A percentile compares a stretch with the other conserved stretches of the same genome.
These are phyloP conservation scores for Pardosa pseudoannulata DNA, from an alignment of 2,888 invertebrate species.

Conservation along the genomic window DNA sequence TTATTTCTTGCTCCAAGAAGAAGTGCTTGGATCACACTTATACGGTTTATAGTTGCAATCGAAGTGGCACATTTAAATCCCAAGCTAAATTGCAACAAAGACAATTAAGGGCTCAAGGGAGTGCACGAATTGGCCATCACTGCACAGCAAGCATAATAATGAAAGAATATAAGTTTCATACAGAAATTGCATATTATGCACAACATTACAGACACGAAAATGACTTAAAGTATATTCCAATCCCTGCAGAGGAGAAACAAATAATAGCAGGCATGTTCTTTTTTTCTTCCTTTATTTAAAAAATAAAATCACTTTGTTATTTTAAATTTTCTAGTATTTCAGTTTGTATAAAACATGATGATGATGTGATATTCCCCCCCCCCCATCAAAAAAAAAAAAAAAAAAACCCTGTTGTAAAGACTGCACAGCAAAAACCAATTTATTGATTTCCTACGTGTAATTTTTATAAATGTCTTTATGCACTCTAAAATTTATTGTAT, in stretches of 20 bases:
- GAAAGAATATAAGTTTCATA: not conserved
- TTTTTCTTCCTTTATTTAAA: not conserved
- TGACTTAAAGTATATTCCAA: not conserved
- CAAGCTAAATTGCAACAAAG: not conserved
- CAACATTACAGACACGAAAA: not conserved
- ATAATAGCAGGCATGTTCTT: not conserved
- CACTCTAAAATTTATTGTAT: too few species aligned
- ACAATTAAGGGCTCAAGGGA: conserved; percentile 5
- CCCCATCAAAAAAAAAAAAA: too few species aligned
- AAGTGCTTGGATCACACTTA: not conserved
- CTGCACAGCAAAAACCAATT: too few species aligned
- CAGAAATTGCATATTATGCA: not conserved
- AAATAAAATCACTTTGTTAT: too few species aligned
- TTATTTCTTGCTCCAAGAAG: not conserved
- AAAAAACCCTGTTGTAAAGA: too few species aligned
- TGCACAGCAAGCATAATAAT: not conserved
- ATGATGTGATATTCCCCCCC: too few species aligned
- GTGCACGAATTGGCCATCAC: not conserved
- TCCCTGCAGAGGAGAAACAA: not conserved
- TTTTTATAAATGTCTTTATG: too few species aligned
- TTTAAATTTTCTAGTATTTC: too few species aligned
- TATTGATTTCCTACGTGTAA: too few species aligned
- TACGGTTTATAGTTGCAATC: not conserved
- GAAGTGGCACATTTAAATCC: not conserved
- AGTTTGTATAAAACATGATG: too few species aligned